These are phyloP conservation scores for Melanaphis sacchari DNA, from an alignment of 1,140 invertebrate genomes.

Conservation along the genomic window DNA sequence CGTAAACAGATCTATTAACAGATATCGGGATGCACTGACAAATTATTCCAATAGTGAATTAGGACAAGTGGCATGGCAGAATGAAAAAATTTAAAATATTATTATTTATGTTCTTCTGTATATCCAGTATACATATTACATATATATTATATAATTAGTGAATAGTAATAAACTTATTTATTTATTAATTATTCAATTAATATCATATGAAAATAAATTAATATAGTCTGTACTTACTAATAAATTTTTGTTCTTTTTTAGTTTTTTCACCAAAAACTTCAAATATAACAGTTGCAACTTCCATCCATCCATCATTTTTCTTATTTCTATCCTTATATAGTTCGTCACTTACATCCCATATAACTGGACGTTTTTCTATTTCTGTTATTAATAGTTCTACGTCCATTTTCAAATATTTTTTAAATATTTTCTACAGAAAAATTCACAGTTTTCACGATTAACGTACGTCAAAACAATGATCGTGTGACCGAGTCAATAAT, in stretches of 20 bases:
- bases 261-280: slow-evolving; percentile 29
- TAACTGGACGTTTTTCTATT: slow-evolving; percentile 5
- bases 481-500: slow-evolving; percentile 19
- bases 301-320: slow-evolving; percentile 60
- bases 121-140: not conserved
- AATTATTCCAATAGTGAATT: slow-evolving; percentile 44
- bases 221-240: slow-evolving; percentile 48
- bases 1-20: slow-evolving; percentile 23
- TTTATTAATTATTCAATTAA: slow-evolving; percentile 30
- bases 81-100: slow-evolving; percentile 43
- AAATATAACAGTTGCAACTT: slow-evolving; percentile 20
- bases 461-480: slow-evolving; percentile 26
- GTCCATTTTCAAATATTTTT: not conserved
- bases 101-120: too few relatives aligned
- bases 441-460: slow-evolving; percentile 15
- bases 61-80: slow-evolving; percentile 45
- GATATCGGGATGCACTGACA: slow-evolving; percentile 39
- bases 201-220: slow-evolving; percentile 41
- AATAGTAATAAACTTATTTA: slow-evolving; percentile 28
- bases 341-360: slow-evolving; percentile 59
- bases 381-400: not conserved
- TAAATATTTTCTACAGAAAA: not conserved
- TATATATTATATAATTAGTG: not conserved
- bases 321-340: slow-evolving; percentile 64
- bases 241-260: slow-evolving; percentile 47